phyloP scores from a whole-genome alignment of 2,113 vertebrate genomes.

The Climacteris rufus region DNA sequence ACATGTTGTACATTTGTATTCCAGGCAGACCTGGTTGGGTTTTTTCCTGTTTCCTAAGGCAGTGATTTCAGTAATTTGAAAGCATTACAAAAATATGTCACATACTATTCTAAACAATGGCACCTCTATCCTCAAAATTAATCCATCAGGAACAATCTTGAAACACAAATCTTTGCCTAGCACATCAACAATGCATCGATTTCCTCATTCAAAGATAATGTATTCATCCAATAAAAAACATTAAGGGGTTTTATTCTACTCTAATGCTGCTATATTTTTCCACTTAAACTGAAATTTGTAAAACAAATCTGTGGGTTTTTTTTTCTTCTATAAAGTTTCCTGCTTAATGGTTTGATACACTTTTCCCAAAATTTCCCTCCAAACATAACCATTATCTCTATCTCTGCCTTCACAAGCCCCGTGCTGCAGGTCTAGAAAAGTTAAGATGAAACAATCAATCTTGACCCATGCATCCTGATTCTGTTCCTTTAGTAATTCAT shows the following conservation, averaged over 20 bases:
- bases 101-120: background rate
- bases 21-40: background rate
- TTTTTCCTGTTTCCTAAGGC: background rate
- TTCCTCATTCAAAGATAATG: background rate
- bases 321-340: background rate
- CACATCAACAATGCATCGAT: background rate
- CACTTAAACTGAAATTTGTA: background rate
- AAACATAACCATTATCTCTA: background rate
- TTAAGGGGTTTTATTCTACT: background rate
- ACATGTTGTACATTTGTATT: background rate
- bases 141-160: background rate
- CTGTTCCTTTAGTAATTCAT: background rate
- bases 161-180: background rate
- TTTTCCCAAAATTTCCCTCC: background rate
- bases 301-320: background rate
- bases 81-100: background rate
- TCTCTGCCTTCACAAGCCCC: background rate
- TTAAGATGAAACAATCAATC: background rate
- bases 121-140: background rate
- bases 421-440: background rate
- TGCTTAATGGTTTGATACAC: background rate
- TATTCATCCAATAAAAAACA: conserved; percentile 10
- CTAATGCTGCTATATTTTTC: background rate
- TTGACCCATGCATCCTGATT: background rate
- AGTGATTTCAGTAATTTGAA: conserved; percentile 12